Evolutionary conservation across 2,797 vertebrate genomes (phyloP), one percentile per base, ranked within the genome.

Genomic region (Enteromius radiatus): DNA sequence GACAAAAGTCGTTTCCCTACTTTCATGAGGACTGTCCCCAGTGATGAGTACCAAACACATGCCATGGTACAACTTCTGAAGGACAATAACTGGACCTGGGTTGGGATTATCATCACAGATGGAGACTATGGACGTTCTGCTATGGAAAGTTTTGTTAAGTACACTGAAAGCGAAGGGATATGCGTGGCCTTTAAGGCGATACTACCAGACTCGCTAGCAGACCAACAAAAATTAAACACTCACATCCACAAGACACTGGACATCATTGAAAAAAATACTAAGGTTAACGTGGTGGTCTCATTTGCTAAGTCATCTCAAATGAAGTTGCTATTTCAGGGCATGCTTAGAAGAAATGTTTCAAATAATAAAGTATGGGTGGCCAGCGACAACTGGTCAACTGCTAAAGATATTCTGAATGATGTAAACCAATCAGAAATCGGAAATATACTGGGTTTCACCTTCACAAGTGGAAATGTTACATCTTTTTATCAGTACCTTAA

Each of bases 11-110:
- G 94, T 41, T 98, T 97, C 87, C 96, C 96, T 74, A 93, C 95
- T 85, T 97, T 98, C 91, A 90, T 97, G 89, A 94, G 95, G 80
- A 97, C 96, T 3, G 91, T 97, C 45, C 96, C 97, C 14, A 96
- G 93, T 71, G 96, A 98, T 64, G 81, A 91, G 84, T 91, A 96
- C 81, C 96, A 97, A 91, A 97, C 95, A 0, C 93, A 92, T 81
- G 97, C 96, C 83, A 98, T 98, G 95, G 92, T 91, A 47, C 93
- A 76, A 71, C 91, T 98, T 84, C 95, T 97, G 84, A 88, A 86
- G 52, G 86, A 85, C 36, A 92, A 91, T 31, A 90, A 91, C 3
- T 96, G 95, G 97, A 96, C 94, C 23, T 98, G 96, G 97, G 93
- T 97, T 17, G 96, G 96, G 41, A 85, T 96, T 31, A 90, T 98